phyloP scores from a whole-genome alignment of 2,797 vertebrate species.

The Tolypeutes matacus region DNA sequence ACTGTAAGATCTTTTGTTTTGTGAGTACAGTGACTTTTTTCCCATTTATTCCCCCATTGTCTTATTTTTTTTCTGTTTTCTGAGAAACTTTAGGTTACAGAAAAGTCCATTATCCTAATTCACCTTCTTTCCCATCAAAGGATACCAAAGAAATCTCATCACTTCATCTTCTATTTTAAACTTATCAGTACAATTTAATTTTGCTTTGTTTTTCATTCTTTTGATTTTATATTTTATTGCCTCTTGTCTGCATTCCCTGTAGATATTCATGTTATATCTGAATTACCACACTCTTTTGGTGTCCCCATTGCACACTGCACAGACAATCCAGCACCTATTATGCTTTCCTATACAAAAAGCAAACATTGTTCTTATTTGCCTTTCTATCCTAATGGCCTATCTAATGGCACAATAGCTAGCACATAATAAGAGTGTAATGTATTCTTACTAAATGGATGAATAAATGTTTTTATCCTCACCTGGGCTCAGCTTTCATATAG shows the following conservation, averaged over 20 bases:
- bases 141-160: not conserved
- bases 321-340: not conserved
- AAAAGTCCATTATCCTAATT: slow-evolving; percentile 7
- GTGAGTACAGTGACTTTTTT: too few species aligned
- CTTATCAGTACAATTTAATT: not conserved
- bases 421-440: not conserved
- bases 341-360: not conserved
- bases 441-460: not conserved
- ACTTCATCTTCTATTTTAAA: not conserved
- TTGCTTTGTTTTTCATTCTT: not conserved
- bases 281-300: not conserved
- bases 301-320: not conserved
- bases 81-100: too few species aligned
- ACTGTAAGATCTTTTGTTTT: too few species aligned
- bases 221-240: not conserved
- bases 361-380: not conserved
- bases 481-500: not conserved
- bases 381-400: not conserved
- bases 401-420: not conserved
- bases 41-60: too few species aligned
- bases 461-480: not conserved
- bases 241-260: not conserved
- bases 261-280: not conserved
- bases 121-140: not conserved
- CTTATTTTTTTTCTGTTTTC: too few species aligned